Evolutionary conservation across 1,140 invertebrate species (phyloP), one percentile per base, ranked within the genome.

Genomic region (Zeugodacus cucurbitae): DNA sequence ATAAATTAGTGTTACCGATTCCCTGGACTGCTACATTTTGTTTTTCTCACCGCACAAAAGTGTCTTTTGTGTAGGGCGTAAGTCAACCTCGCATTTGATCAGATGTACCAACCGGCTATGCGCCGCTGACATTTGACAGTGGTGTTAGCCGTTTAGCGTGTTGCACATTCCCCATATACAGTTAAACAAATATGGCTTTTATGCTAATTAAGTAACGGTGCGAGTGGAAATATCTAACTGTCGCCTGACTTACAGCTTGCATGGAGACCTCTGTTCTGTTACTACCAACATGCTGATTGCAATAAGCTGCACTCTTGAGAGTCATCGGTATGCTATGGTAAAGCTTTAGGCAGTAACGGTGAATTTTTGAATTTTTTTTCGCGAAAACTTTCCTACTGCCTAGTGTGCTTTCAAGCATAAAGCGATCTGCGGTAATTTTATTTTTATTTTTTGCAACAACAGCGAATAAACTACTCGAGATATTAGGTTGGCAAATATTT

Each of bases 1-100:
- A 82, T 82, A 82, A 82, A 82, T 82, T 82, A 82, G 74, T 82
- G 74, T 82, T 48, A 26, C 74, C 74, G 11, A 82, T 48, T 82
- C 74, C 74, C 74, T 82, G 10, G 74, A 48, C 74, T 82, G 74
- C 74, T 44, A 82, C 74, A 48, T 82, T 48, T 82, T 82, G n/a
- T 11, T 48, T 82, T 29, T 14, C 34, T 26, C 34, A 22, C n/a
- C 41, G 74, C 74, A 34, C 41, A 44, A 82, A 82, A 82, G 74
- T 54, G n/a, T 48, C 44, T 48, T 82, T 82, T 82, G 74, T 29
- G 37, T 44, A 41, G 48, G 41, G 41, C 3, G 11, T 54, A 54
- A 82, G 74, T 29, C 74, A 82, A 29, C 10, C 41, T 82, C 20
- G 6, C 7, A 22, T 2, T 48, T 48, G 74, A 48, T 48, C 22